Conservation (phyloP, 2,797 vertebrate species). For the Pseudotriccus pelzelni region DNA sequence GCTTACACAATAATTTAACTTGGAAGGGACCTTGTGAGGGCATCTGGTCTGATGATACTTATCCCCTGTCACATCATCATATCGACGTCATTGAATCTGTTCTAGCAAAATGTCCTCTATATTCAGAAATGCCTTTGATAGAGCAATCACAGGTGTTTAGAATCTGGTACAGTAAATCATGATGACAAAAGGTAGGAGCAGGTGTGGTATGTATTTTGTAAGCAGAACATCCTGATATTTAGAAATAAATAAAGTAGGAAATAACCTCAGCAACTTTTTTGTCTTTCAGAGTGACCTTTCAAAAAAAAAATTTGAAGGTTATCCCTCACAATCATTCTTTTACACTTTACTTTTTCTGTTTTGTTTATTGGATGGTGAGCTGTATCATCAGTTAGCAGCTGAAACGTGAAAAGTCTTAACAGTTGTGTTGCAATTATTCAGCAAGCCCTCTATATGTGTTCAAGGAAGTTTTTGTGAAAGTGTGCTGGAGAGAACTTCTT, state of each 20-base stretch:
- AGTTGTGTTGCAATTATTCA: not conserved
- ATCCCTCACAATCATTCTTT: not conserved
- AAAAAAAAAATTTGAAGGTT: not conserved
- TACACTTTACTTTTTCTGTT: not conserved
- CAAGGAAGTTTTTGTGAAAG: not conserved
- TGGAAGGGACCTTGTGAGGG: not conserved
- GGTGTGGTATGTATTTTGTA: not conserved
- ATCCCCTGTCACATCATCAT: not conserved
- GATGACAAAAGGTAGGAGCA: not conserved
- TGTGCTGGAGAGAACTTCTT: not conserved
- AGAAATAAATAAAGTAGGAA: not conserved
- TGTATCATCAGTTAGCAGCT: not conserved
- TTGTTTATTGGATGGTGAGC: not conserved
- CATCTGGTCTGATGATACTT: not conserved
- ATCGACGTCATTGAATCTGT: not conserved
- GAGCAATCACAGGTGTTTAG: not conserved
- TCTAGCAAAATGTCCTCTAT: not conserved
- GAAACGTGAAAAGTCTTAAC: not conserved
- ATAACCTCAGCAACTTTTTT: not conserved
- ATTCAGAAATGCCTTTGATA: not conserved
- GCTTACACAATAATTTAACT: not conserved
- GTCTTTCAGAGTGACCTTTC: not conserved
- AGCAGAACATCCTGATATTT: not conserved
- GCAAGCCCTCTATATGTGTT: not conserved
- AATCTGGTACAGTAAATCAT: not conserved